Evolutionary conservation across 1,140 invertebrate species (phyloP).

Genomic region (Euura saliciscinereae): DNA sequence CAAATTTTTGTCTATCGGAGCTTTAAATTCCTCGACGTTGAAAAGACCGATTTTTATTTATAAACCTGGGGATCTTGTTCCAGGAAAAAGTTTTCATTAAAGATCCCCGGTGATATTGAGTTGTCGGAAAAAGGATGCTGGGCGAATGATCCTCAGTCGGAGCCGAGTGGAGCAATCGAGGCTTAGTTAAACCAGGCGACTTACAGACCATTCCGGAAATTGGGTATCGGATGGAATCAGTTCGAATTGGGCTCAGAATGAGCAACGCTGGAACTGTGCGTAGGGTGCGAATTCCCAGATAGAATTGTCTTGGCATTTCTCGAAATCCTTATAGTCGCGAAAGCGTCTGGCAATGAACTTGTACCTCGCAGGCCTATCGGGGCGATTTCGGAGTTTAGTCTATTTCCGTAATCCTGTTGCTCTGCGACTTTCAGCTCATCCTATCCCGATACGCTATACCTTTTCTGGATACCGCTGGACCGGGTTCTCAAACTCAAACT

Average conservation of each 20-base stretch:
- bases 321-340: background rate
- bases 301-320: slow-evolving; percentile 8
- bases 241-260: background rate
- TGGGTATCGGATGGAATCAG: slow-evolving; percentile 13
- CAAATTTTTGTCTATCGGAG: no score
- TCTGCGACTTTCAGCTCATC: slow-evolving; percentile 1
- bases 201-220: slow-evolving; percentile 13
- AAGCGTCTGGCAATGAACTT: background rate
- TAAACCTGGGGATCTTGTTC: no score
- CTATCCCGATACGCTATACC: background rate
- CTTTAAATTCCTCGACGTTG: no score
- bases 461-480: background rate
- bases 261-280: background rate
- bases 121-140: background rate
- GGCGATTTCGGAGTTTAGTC: slow-evolving; percentile 1
- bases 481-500: background rate
- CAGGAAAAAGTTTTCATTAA: no score
- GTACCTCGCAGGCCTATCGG: background rate
- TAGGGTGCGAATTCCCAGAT: slow-evolving; percentile 11
- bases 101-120: no score
- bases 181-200: slow-evolving; percentile 9
- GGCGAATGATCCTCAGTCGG: background rate
- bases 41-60: no score
- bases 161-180: background rate
- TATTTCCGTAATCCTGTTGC: slow-evolving; percentile 9